A percentile compares a stretch with the other conserved stretches of the same genome.
Evolutionary conservation across 2,888 invertebrate species (phyloP).

Genomic region (Hirtodrosophila histrioides): DNA sequence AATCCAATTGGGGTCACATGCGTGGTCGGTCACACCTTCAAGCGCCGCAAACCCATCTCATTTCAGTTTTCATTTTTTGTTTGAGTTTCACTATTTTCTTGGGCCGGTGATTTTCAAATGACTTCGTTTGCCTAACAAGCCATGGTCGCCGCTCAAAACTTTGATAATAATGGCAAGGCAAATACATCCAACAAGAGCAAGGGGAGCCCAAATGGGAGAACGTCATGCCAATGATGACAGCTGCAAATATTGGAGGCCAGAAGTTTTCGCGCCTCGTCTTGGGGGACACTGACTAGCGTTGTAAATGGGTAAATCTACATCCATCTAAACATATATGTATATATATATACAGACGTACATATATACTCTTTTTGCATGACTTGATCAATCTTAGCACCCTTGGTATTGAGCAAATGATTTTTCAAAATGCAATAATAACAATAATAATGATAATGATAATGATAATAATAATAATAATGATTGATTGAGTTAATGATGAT

Average conservation of each 20-base stretch:
- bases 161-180: slow-evolving; percentile 73
- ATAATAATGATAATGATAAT: slow-evolving; percentile 27
- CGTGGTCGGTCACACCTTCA: slow-evolving; percentile 72
- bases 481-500: slow-evolving; percentile 20
- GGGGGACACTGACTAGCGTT: slow-evolving; percentile 27
- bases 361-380: slow-evolving; percentile 51
- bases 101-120: slow-evolving; percentile 47
- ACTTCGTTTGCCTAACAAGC: slow-evolving; percentile 68
- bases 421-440: slow-evolving; percentile 32
- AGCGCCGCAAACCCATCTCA: slow-evolving; percentile 8
- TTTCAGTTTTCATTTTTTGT: slow-evolving; percentile 41
- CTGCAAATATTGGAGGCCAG: slow-evolving; percentile 71
- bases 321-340: slow-evolving; percentile 1
- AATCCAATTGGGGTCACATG: slow-evolving; percentile 77
- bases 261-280: slow-evolving; percentile 41
- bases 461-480: slow-evolving; percentile 12
- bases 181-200: slow-evolving; percentile 37
- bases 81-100: slow-evolving; percentile 58
- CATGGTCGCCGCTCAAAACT: slow-evolving; percentile 52
- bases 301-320: slow-evolving; percentile 13
- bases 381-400: slow-evolving; percentile 61
- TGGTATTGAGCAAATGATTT: slow-evolving; percentile 65
- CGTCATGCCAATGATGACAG: slow-evolving; percentile 55
- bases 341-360: slow-evolving; percentile 20
- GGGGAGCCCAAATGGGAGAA: slow-evolving; percentile 24